Evolutionary conservation across 2,888 invertebrate species (phyloP).

Genomic region (Monoplex corrugatus): DNA sequence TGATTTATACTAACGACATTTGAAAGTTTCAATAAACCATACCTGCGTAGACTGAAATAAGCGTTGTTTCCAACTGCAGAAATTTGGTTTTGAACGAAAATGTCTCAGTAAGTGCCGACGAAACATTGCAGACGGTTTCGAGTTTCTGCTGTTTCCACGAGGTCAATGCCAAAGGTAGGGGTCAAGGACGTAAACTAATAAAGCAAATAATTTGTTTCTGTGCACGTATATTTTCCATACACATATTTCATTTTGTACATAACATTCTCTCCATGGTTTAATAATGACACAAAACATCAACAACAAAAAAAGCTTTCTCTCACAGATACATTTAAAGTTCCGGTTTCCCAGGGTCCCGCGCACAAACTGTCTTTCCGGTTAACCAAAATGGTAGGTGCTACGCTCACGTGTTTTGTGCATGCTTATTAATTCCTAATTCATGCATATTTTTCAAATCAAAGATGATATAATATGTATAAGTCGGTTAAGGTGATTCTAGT

Average conservation of each 20-base stretch:
- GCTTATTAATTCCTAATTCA: no score
- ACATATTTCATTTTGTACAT: no score
- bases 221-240: background rate
- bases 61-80: background rate
- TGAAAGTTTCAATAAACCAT: no score
- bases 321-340: background rate
- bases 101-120: background rate
- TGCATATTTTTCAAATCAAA: no score
- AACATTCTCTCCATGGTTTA: no score
- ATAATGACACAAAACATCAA: no score
- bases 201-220: background rate
- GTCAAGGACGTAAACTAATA: constrained; percentile 19
- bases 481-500: no score
- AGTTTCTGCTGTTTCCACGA: background rate
- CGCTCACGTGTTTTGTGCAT: background rate
- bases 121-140: background rate
- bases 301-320: background rate
- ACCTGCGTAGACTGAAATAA: constrained; percentile 13
- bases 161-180: constrained; percentile 3
- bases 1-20: background rate
- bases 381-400: constrained; percentile 27
- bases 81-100: background rate
- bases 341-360: background rate
- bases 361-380: background rate
- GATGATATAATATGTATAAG: no score